These are phyloP conservation scores for Pomatorhinus ruficollis DNA, from an alignment of 2,113 vertebrate genomes.

Conservation along the genomic window DNA sequence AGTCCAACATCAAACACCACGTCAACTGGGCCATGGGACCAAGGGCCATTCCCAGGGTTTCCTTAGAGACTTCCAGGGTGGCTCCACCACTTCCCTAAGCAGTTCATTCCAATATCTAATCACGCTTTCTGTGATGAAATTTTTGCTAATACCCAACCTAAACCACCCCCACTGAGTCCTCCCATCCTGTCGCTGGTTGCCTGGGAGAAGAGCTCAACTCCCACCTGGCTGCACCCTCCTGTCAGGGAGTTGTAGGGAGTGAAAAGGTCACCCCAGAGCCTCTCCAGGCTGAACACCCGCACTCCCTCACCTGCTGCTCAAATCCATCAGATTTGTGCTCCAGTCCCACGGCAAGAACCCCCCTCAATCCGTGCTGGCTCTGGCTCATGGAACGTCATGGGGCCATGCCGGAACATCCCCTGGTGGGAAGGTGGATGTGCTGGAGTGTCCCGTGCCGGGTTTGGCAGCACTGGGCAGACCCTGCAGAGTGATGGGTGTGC, in stretches of 20 bases:
- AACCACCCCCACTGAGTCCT: background rate
- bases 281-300: background rate
- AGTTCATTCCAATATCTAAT: background rate
- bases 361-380: fast-evolving
- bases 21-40: background rate
- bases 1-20: background rate
- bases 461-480: fast-evolving
- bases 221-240: background rate
- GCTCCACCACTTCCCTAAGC: background rate
- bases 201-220: background rate
- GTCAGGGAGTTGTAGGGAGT: background rate
- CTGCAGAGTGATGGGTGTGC: fast-evolving
- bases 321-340: background rate
- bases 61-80: background rate
- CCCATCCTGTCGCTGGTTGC: background rate
- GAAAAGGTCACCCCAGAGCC: no score
- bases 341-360: fast-evolving
- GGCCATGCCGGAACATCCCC: fast-evolving
- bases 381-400: fast-evolving
- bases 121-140: background rate
- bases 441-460: fast-evolving
- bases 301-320: background rate
- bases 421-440: fast-evolving
- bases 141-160: background rate
- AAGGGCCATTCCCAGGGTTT: background rate